Percentiles rank a stretch among this genome's conserved stretches.
Conservation (phyloP, 2,113 vertebrate genomes). For the Neolamprologus devosi region DNA sequence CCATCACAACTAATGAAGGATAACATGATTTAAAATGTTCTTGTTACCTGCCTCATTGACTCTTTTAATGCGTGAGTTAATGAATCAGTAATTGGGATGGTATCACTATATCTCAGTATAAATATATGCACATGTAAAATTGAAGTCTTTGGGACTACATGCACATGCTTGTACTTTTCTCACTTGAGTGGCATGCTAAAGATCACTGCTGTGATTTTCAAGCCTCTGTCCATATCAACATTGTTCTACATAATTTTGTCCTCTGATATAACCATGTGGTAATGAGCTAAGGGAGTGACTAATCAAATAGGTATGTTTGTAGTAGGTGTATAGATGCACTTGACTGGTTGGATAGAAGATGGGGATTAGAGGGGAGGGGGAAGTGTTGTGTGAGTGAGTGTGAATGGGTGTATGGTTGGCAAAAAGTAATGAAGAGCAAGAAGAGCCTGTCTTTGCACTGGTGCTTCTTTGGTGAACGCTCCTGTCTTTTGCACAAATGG, state of each 20-base stretch:
- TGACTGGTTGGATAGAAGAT: background rate
- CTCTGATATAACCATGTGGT: constrained; percentile 21
- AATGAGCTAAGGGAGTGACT: constrained; percentile 37
- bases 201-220: background rate
- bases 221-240: background rate
- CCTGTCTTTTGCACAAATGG: background rate
- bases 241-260: constrained; percentile 15
- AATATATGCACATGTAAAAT: constrained; percentile 8
- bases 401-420: background rate
- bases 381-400: background rate
- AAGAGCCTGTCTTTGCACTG: background rate
- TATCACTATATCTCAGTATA: background rate
- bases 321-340: background rate
- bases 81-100: background rate
- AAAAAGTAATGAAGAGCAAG: background rate
- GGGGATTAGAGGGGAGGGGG: background rate
- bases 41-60: constrained; percentile 24
- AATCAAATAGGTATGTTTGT: constrained; percentile 13
- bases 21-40: constrained; percentile 7
- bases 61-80: background rate
- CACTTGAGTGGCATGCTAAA: constrained; percentile 29
- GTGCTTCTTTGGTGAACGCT: background rate
- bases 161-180: background rate
- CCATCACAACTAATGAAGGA: constrained; percentile 24
- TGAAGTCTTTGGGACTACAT: background rate